These are phyloP conservation scores for Gymnarchus niloticus DNA, from an alignment of 2,113 vertebrate species.

Conservation along the genomic window DNA sequence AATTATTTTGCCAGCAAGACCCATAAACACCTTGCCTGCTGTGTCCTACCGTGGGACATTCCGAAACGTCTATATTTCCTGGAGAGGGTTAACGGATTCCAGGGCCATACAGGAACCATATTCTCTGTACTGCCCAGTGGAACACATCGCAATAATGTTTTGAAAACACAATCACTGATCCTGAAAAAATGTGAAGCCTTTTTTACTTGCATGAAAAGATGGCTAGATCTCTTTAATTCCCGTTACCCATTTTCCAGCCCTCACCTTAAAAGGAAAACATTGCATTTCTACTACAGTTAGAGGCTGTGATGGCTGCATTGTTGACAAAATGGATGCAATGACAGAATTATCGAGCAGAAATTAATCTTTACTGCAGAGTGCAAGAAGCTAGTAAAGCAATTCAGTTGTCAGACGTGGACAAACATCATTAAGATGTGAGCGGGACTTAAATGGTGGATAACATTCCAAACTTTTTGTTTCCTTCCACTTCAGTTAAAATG, in stretches of 20 bases:
- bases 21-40: not conserved
- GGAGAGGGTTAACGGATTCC: not conserved
- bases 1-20: not conserved
- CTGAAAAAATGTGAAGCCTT: not conserved
- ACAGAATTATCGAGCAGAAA: not conserved
- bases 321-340: not conserved
- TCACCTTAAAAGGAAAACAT: not conserved
- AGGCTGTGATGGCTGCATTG: too few relatives aligned
- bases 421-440: not conserved
- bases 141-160: not conserved
- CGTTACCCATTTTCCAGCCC: not conserved
- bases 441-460: not conserved
- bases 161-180: not conserved
- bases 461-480: not conserved
- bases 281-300: too few relatives aligned
- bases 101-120: not conserved
- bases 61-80: not conserved
- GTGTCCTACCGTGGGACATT: not conserved
- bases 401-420: not conserved
- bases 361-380: not conserved
- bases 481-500: constrained; percentile 20
- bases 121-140: not conserved
- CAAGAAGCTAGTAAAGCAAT: too few relatives aligned
- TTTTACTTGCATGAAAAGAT: not conserved
- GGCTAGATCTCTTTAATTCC: not conserved